phyloP scores from a whole-genome alignment of 2,797 vertebrate species.

The Falco peregrinus region DNA sequence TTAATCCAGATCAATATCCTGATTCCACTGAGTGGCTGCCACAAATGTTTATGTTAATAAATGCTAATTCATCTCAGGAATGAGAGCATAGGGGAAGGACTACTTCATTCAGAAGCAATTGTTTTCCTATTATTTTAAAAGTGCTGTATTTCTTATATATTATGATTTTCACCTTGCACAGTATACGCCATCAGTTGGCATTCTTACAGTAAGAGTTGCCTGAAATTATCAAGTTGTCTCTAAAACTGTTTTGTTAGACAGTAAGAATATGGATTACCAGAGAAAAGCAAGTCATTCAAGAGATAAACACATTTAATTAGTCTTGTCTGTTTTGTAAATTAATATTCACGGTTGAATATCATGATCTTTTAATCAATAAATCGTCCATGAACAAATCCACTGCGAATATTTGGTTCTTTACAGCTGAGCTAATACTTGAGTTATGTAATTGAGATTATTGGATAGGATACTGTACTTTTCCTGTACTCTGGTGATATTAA shows the following conservation, averaged over 20 bases:
- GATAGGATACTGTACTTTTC: not conserved
- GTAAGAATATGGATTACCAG: not conserved
- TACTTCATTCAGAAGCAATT: not conserved
- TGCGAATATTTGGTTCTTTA: not conserved
- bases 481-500: not conserved
- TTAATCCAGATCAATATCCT: not conserved
- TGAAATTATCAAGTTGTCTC: not conserved
- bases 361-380: not conserved
- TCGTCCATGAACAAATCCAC: not conserved
- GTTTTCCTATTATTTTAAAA: not conserved
- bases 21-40: not conserved
- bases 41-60: not conserved
- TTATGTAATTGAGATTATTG: not conserved
- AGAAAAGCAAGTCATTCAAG: not conserved
- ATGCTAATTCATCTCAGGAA: not conserved
- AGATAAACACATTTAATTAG: slow-evolving; percentile 44
- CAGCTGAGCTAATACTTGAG: not conserved
- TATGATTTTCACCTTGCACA: accelerated
- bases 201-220: not conserved
- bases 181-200: not conserved
- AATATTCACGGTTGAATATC: not conserved
- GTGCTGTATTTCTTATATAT: not conserved
- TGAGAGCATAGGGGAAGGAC: not conserved
- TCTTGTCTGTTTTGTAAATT: not conserved
- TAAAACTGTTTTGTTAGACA: not conserved